Evolutionary conservation across 2,888 invertebrate species (phyloP), one percentile per base, ranked within the genome.

Genomic region (Hirtodrosophila histrioides): DNA sequence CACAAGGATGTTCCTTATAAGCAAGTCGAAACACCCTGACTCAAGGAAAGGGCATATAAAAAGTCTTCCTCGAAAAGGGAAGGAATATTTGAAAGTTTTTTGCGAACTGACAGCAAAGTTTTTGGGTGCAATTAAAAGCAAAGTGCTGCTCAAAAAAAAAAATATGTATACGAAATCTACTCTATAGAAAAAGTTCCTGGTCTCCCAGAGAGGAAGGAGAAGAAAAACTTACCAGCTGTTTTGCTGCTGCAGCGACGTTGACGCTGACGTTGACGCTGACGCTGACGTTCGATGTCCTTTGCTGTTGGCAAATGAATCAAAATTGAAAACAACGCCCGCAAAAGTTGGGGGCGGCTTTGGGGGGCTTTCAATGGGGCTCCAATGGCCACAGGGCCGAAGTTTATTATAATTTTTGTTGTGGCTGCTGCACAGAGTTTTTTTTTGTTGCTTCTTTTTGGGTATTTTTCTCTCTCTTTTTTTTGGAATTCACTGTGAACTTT

Each of bases 181-280:
- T 23, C 6, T 37, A 51, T 44, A 51, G 17, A 36, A 54, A 45
- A 69, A 69, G 51, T 73, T 57, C 11, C 29, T 3, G 31, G 3
- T 8, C 27, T 31, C 11, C 10, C 31, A 60, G 31, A 27, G 11
- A 33, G 3, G 4, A 37, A 9, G 12, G 2, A 17, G 9, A 12
- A 10, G 17, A 49, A 60, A 65, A 61, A 74, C 77, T 76, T 71
- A 73, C 72, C 72, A 69, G 58, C 64, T 75, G 63, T 33, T 62
- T 57, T 49, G 55, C 71, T 70, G 58, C 48, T 73, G 72, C 75
- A 53, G 69, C 63, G 40, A 41, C 49, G 66, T 40, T 58, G 63
- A 43, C 67, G 72, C 4, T 60, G 54, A 50, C 27, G 57, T 1
- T 50, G 44, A 29, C 49, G 48, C 5, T 29, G 57, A 40, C 48